Conservation (phyloP, 2,113 vertebrate species). For the Eulacestoma nigropectus region DNA sequence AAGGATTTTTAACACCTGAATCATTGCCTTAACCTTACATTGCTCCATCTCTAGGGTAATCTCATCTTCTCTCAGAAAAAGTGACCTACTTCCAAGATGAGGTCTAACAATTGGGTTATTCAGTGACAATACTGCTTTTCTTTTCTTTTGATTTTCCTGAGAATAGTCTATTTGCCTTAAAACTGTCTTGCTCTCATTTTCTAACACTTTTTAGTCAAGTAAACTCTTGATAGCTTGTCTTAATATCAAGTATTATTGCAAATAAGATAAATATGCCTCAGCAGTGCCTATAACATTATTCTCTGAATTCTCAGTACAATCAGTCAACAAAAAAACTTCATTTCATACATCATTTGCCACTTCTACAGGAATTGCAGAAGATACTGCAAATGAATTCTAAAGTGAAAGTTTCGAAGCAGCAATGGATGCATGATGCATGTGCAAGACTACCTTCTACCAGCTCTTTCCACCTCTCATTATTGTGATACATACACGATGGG, state of each 20-base stretch:
- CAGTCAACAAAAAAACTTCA: constrained; percentile 5
- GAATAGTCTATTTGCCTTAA: background rate
- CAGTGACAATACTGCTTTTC: background rate
- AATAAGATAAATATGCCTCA: constrained; percentile 1
- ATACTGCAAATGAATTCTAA: background rate
- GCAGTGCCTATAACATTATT: background rate
- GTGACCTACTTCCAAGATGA: background rate
- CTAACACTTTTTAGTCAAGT: background rate
- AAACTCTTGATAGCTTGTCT: background rate
- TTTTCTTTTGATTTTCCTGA: background rate
- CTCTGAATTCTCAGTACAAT: background rate
- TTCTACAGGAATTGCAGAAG: background rate
- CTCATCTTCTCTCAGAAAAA: background rate
- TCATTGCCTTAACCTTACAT: background rate
- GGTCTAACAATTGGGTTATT: background rate
- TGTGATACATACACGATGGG: background rate
- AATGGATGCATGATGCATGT: background rate
- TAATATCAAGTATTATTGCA: background rate
- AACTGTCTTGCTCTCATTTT: background rate
- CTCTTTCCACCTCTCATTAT: background rate
- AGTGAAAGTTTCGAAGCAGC: background rate
- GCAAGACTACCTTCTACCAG: background rate
- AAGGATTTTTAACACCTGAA: background rate
- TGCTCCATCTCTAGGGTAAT: constrained; percentile 2
- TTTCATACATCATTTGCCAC: constrained; percentile 29